These are phyloP conservation scores for Rhopilema esculentum DNA, from an alignment of 30 jellyfish, hydroid and myxozoan species.

Conservation along the genomic window DNA sequence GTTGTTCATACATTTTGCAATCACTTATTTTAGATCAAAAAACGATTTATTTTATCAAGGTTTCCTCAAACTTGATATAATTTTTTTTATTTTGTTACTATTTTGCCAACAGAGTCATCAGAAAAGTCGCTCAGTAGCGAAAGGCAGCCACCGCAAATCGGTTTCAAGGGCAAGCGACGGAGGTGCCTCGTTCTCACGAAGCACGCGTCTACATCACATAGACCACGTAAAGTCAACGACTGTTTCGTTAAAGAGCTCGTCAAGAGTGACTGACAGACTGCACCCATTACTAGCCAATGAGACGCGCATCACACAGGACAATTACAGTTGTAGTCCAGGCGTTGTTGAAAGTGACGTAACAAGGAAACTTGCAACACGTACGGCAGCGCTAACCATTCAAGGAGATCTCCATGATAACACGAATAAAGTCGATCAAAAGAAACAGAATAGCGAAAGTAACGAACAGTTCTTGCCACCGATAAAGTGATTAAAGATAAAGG, in stretches of 20 bases:
- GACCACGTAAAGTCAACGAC: slow-evolving; percentile 21
- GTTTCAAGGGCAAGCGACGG: slow-evolving; percentile 46
- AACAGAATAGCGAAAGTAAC: slow-evolving; percentile 36
- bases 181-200: slow-evolving; percentile 17
- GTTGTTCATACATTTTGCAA: too few relatives aligned
- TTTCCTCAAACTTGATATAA: not conserved
- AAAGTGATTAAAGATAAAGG: not conserved
- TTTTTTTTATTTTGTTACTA: too few relatives aligned
- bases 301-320: slow-evolving; percentile 28
- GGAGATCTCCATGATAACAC: slow-evolving; percentile 30
- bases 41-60: not conserved
- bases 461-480: slow-evolving; percentile 83
- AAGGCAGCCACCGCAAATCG: slow-evolving; percentile 45
- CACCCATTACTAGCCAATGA: slow-evolving; percentile 53
- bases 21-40: too few relatives aligned
- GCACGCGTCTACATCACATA: slow-evolving; percentile 31
- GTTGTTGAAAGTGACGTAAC: slow-evolving; percentile 14
- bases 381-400: slow-evolving; percentile 61
- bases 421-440: slow-evolving; percentile 22
- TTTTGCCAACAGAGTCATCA: slow-evolving; percentile 56
- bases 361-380: slow-evolving; percentile 35
- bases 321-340: not conserved
- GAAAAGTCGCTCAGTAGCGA: slow-evolving; percentile 50
- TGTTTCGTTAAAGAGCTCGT: slow-evolving; percentile 55
- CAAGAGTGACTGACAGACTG: slow-evolving; percentile 59